Conservation (phyloP, 2,888 invertebrate genomes). For the Minunthozetes semirufus region DNA sequence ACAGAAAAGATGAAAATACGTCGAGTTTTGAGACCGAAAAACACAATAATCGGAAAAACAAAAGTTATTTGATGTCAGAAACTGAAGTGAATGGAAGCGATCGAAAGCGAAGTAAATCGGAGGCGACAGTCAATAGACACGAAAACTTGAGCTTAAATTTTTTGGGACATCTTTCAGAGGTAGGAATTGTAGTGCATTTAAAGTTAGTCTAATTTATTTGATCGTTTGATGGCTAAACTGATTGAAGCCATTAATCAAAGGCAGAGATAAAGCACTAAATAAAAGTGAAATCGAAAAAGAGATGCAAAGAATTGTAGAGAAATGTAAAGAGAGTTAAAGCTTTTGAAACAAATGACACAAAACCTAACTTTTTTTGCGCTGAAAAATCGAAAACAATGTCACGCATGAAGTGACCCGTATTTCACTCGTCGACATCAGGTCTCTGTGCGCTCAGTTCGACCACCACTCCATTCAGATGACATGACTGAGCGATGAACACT, state of each 20-base stretch:
- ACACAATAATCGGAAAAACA: not conserved
- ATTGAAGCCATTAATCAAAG: constrained; percentile 32
- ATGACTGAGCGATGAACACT: constrained; percentile 23
- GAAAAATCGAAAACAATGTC: constrained; percentile 35
- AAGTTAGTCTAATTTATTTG: constrained; percentile 33
- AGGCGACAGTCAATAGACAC: not conserved
- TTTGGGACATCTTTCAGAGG: constrained; percentile 29
- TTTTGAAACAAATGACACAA: constrained; percentile 11
- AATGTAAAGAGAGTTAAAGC: constrained; percentile 12
- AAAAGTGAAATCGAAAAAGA: constrained; percentile 24
- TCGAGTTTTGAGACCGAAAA: not conserved
- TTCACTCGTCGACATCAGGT: constrained; percentile 29
- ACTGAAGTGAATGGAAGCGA: constrained; percentile 23
- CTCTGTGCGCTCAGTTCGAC: not conserved
- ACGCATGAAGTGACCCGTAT: constrained; percentile 28
- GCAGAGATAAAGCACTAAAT: constrained; percentile 23
- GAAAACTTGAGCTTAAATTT: constrained; percentile 3
- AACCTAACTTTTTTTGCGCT: constrained; percentile 22
- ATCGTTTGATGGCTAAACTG: constrained; percentile 13
- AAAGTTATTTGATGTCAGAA: constrained; percentile 13
- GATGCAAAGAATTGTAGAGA: constrained; percentile 15
- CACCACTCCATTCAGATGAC: constrained; percentile 22
- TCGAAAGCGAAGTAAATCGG: constrained; percentile 11
- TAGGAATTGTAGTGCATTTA: not conserved
- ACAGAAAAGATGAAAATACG: not conserved